Evolutionary conservation across 2,888 invertebrate genomes (phyloP).

Genomic region (Heliconius charithonia): DNA sequence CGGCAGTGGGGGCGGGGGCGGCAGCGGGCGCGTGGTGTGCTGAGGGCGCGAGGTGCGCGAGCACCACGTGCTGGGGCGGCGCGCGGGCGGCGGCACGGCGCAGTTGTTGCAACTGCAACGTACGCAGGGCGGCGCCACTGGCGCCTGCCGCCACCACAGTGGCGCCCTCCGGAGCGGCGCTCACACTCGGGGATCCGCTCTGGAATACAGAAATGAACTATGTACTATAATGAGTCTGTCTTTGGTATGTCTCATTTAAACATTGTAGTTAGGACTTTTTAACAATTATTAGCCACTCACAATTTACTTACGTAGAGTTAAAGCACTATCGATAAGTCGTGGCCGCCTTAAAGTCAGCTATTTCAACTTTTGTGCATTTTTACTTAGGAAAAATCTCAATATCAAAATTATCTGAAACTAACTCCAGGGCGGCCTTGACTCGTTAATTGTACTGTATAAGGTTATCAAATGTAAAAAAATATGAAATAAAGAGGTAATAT

Average conservation of each 20-base stretch:
- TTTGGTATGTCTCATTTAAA: neutral
- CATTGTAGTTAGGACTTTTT: too few species aligned
- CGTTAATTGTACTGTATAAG: neutral
- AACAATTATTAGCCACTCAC: neutral
- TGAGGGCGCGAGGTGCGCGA: conserved; percentile 64
- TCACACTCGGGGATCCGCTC: conserved; percentile 59
- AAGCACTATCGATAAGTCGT: too few species aligned
- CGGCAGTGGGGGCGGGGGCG: conserved; percentile 59
- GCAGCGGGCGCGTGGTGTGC: conserved; percentile 51
- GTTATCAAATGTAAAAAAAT: too few species aligned
- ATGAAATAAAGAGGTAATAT: too few species aligned
- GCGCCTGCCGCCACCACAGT: conserved; percentile 52
- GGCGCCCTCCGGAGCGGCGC: conserved; percentile 83
- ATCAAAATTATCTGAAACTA: neutral
- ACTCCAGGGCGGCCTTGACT: neutral
- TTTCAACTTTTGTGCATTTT: too few species aligned
- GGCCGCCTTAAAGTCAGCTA: too few species aligned
- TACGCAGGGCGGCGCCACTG: conserved; percentile 54
- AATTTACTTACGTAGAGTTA: too few species aligned
- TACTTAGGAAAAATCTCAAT: neutral
- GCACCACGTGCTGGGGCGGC: conserved; percentile 61
- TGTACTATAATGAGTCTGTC: neutral
- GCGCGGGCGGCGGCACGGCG: conserved; percentile 55
- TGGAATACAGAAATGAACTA: neutral
- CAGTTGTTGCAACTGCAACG: conserved; percentile 85